A percentile compares a stretch with the other conserved stretches of the same genome.
Conservation (phyloP, 2,113 vertebrate genomes). For the Hemibagrus wyckioides region DNA sequence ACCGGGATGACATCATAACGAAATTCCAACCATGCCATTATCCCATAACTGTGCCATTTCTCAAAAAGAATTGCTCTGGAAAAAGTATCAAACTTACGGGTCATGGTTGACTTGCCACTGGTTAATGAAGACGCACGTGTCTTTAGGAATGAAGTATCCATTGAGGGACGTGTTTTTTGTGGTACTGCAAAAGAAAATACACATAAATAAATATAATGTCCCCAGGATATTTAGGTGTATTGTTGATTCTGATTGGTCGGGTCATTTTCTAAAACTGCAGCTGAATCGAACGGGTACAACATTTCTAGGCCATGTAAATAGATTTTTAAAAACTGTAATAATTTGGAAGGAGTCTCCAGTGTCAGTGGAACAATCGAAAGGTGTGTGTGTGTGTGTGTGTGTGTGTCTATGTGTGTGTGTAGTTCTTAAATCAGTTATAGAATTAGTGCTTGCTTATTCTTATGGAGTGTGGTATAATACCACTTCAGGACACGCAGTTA, state of each 20-base stretch:
- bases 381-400: not conserved
- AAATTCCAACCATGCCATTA: not conserved
- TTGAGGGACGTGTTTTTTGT: conserved; percentile 80
- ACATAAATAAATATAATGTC: not conserved
- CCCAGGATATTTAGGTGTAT: fast-evolving
- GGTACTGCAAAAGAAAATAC: conserved; percentile 74
- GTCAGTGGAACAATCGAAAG: not conserved
- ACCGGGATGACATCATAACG: too few species aligned
- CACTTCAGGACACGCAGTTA: not conserved
- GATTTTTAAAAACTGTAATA: not conserved
- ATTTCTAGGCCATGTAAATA: not conserved
- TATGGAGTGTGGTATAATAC: too few species aligned
- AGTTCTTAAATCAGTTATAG: not conserved
- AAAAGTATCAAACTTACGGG: conserved; percentile 77
- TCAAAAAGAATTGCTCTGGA: not conserved
- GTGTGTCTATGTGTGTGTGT: too few species aligned
- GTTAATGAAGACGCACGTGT: conserved; percentile 90
- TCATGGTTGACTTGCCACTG: conserved; percentile 97
- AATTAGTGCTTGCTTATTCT: too few species aligned
- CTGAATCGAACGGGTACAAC: not conserved
- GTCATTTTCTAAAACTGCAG: not conserved
- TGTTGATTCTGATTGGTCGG: not conserved
- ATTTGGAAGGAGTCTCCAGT: not conserved
- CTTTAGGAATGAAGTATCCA: conserved; percentile 88
- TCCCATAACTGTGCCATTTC: not conserved